Percentiles rank a stretch among this genome's conserved stretches.
Evolutionary conservation across 2,888 invertebrate species (phyloP).

Genomic region (Bombylius major): DNA sequence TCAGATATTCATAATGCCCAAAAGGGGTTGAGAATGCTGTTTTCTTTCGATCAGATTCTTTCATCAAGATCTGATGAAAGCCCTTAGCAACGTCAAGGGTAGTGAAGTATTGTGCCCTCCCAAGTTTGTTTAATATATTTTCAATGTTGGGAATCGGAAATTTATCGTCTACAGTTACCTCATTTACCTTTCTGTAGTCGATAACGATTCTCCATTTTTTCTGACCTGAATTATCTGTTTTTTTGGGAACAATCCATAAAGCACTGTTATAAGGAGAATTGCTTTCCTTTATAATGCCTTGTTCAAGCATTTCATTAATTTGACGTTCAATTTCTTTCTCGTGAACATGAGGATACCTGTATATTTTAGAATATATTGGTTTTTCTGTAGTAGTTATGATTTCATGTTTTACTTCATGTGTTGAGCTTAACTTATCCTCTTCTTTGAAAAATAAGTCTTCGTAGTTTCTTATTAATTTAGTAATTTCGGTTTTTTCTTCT

Average conservation of each 20-base stretch:
- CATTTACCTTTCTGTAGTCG: constrained; percentile 5
- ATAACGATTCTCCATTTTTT: constrained; percentile 13
- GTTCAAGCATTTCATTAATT: constrained; percentile 8
- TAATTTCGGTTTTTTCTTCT: neutral
- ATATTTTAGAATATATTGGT: constrained; percentile 10
- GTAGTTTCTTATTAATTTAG: constrained; percentile 3
- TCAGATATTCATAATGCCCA: constrained; percentile 1
- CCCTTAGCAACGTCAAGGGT: constrained; percentile 19
- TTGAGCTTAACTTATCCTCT: constrained; percentile 9
- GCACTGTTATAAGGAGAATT: constrained; percentile 13
- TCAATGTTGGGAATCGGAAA: constrained; percentile 15
- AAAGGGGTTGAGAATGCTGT: constrained; percentile 7
- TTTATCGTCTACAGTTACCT: constrained; percentile 14
- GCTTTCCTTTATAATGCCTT: constrained; percentile 8
- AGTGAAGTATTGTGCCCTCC: constrained; percentile 7
- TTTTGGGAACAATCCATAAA: constrained; percentile 13
- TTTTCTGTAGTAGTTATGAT: constrained; percentile 10
- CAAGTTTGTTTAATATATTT: neutral
- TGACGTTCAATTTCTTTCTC: constrained; percentile 11
- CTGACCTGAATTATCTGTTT: constrained; percentile 10
- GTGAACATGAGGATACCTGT: constrained; percentile 11
- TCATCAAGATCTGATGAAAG: constrained; percentile 10
- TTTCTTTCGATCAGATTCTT: constrained; percentile 2
- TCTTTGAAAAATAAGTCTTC: constrained; percentile 7
- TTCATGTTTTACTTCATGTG: constrained; percentile 8